phyloP scores from a whole-genome alignment of 2,113 vertebrate species.

The Antechinus stuartii region DNA sequence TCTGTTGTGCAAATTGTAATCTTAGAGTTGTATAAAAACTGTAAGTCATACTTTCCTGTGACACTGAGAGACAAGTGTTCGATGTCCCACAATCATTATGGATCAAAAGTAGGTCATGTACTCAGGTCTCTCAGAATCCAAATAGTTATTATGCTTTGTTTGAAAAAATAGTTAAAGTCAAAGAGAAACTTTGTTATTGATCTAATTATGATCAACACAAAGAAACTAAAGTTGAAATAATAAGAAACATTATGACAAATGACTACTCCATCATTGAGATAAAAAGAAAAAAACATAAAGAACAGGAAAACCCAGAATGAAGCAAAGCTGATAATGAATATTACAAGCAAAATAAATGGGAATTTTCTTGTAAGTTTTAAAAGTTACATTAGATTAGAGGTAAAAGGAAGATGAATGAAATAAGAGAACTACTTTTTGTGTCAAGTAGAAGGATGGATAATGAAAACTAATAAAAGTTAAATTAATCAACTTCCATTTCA shows the following conservation, averaged over 20 bases:
- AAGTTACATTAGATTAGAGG: neutral
- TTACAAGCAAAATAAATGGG: neutral
- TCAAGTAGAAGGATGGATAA: neutral
- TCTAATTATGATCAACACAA: neutral
- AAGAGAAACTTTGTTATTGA: neutral
- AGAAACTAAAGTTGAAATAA: neutral
- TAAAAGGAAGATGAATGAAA: neutral
- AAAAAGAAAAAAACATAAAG: neutral
- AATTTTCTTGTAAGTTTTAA: neutral
- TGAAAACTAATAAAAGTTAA: neutral
- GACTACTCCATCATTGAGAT: neutral
- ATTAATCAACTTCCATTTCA: neutral
- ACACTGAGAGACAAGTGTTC: neutral
- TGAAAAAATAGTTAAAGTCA: neutral
- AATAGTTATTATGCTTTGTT: neutral
- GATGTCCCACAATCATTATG: neutral
- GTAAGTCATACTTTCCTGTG: neutral
- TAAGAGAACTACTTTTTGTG: neutral
- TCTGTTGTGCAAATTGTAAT: neutral
- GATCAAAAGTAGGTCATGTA: neutral
- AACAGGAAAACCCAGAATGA: neutral
- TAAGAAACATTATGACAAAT: neutral
- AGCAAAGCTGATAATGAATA: neutral
- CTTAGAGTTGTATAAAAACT: neutral
- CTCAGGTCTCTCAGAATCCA: neutral